Base-by-base conservation (phyloP, 2,797 vertebrate species). In the Pseudochirops cupreus region DNA sequence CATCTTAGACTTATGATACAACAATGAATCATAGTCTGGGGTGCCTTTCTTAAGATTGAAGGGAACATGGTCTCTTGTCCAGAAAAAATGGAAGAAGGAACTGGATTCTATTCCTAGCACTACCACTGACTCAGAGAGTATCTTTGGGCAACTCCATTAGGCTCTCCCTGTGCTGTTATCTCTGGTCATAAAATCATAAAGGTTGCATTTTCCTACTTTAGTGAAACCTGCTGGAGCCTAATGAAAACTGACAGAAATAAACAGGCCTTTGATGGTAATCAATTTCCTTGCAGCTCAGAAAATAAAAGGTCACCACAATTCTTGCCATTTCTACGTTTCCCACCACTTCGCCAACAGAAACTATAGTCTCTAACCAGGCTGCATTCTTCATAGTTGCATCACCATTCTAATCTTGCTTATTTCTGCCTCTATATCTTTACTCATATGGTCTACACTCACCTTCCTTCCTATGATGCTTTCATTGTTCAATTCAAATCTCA, bases 21-120 rank as follows among this genome's bases (percentile, higher is more conserved):
- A 96, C 90, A 94, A 82, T 95, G 97, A 92, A 91, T 96, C 91
- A 82, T 4, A 93, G 95, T 93, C 96, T 97, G 92, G 39, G 90
- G 33, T 87, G 26, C 92, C 96, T 94, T 62, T 96, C 97, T 93
- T 93, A 92, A 97, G 10, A 87, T 12, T 26, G 74, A 50, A 24
- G 74, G 21, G 74, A 87, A 94, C 29, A n/a, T 33, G 5, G 13
- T 55, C 29, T 82, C 18, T 92, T 33, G 29, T 95, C 58, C 0
- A 94, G 90, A 96, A 95, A 95, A 14, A 92, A 7, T 62, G 87
- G 58, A 55, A 5, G 52, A 52, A 93, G 52, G 58, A 26, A 92
- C 31, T 67, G 59, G 58, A 62, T 62, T 96, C 93, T 95, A 96
- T 97, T 97, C 50, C 33, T 94, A 90, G 89, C 58, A 24, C 10